phyloP scores from a whole-genome alignment of 2,797 vertebrate genomes.

The Pachyuromys duprasi region DNA sequence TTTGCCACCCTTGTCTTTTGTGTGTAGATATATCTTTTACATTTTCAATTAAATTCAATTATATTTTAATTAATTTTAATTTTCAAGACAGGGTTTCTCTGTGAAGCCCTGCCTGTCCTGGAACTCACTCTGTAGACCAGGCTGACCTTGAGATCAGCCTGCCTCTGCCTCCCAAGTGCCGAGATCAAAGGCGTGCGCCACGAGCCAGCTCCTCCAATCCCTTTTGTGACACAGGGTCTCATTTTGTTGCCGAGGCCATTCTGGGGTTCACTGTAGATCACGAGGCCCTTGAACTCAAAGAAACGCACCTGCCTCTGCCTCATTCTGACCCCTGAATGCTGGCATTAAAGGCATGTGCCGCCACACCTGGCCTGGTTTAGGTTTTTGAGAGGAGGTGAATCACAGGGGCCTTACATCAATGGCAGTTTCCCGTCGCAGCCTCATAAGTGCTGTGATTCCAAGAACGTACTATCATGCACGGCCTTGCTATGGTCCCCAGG shows the following conservation, averaged over 20 bases:
- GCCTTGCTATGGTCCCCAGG: neutral
- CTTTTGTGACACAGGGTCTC: neutral
- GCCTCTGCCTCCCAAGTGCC: neutral
- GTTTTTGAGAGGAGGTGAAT: neutral
- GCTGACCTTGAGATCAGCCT: neutral
- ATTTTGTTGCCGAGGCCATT: neutral
- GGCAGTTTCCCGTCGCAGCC: neutral
- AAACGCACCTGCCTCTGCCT: neutral
- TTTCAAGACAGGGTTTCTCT: neutral
- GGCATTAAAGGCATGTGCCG: neutral
- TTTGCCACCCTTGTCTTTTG: neutral
- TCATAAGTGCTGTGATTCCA: neutral
- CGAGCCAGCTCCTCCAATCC: too few relatives aligned
- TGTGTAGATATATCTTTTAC: neutral
- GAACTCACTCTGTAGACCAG: neutral
- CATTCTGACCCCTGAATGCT: neutral
- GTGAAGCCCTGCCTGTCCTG: neutral
- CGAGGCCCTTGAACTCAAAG: neutral
- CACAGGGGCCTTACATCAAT: neutral
- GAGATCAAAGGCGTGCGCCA: neutral
- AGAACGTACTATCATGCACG: neutral
- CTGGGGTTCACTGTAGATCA: neutral
- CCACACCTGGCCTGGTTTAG: neutral
- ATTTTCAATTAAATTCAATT: neutral
- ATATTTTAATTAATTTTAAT: neutral